Evolutionary conservation across 1,140 invertebrate genomes (phyloP).

Genomic region (Saccostrea glomerata): DNA sequence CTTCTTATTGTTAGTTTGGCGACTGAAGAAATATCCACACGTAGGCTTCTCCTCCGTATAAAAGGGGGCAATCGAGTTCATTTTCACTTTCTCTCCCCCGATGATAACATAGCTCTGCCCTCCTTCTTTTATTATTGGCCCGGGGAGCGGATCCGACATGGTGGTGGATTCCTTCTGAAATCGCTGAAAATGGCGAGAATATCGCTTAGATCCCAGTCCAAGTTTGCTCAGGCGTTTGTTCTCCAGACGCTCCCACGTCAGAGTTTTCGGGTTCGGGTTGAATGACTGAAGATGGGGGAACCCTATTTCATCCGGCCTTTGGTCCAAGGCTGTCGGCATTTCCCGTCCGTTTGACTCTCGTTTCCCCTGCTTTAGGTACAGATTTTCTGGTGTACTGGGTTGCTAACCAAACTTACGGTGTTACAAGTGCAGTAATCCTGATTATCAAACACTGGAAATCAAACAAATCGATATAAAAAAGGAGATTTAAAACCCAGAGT

Average conservation of each 20-base stretch:
- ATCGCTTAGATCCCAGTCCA: constrained; percentile 69
- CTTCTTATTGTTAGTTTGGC: constrained; percentile 75
- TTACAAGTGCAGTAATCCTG: neutral
- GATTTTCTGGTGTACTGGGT: constrained; percentile 13
- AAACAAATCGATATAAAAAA: constrained; percentile 13
- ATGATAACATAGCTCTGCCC: constrained; percentile 46
- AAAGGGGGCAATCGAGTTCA: constrained; percentile 76
- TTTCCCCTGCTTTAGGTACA: neutral
- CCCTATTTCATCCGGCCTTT: constrained; percentile 34
- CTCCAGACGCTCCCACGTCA: constrained; percentile 73
- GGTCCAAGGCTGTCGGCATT: constrained; percentile 52
- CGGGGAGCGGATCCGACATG: constrained; percentile 37
- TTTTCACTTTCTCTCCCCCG: constrained; percentile 56
- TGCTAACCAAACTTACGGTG: constrained; percentile 9
- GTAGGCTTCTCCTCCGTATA: constrained; percentile 74
- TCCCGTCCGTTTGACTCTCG: constrained; percentile 21
- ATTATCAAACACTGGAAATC: constrained; percentile 17
- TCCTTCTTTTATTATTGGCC: constrained; percentile 1
- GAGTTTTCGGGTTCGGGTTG: constrained; percentile 62
- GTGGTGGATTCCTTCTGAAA: constrained; percentile 52
- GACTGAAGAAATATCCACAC: constrained; percentile 76
- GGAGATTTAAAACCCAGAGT: constrained; percentile 19
- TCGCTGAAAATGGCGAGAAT: constrained; percentile 69
- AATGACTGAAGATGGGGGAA: constrained; percentile 55
- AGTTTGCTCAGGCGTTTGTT: constrained; percentile 66